phyloP scores from a whole-genome alignment of 2,113 vertebrate genomes.

The Rhinopomastus cyanomelas region DNA sequence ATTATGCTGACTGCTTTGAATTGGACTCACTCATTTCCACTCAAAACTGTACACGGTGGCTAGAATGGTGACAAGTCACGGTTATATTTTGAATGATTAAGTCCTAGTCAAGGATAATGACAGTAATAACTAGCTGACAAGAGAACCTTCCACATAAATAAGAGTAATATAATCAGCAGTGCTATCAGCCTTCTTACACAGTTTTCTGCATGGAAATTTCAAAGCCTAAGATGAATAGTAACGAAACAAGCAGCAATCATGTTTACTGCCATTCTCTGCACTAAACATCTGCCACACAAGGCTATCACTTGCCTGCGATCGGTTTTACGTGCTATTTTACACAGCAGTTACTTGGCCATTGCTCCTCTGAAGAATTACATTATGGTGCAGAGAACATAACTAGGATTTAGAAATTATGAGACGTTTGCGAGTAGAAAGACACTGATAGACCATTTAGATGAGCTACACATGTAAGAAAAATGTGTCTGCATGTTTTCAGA shows the following conservation, averaged over 20 bases:
- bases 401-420: not conserved
- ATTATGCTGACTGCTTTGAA: not conserved
- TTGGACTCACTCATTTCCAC: not conserved
- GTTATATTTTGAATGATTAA: conserved; percentile 18
- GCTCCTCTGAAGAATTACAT: not conserved
- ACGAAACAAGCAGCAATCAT: not conserved
- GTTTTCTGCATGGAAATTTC: not conserved
- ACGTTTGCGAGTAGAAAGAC: not conserved
- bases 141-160: conserved; percentile 6
- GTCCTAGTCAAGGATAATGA: not conserved
- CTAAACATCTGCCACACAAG: not conserved
- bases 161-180: not conserved
- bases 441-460: not conserved
- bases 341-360: not conserved
- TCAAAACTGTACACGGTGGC: not conserved
- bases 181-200: not conserved
- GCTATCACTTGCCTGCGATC: not conserved
- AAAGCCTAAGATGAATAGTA: not conserved
- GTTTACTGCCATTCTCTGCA: not conserved
- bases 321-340: not conserved
- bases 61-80: not conserved
- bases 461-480: not conserved
- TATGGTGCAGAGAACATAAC: not conserved
- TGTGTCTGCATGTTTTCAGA: not conserved
- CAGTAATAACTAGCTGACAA: conserved; percentile 10